A percentile compares a stretch with the other conserved stretches of the same genome.
Evolutionary conservation across 2,797 vertebrate genomes (phyloP).

Genomic region (Malurus splendens): DNA sequence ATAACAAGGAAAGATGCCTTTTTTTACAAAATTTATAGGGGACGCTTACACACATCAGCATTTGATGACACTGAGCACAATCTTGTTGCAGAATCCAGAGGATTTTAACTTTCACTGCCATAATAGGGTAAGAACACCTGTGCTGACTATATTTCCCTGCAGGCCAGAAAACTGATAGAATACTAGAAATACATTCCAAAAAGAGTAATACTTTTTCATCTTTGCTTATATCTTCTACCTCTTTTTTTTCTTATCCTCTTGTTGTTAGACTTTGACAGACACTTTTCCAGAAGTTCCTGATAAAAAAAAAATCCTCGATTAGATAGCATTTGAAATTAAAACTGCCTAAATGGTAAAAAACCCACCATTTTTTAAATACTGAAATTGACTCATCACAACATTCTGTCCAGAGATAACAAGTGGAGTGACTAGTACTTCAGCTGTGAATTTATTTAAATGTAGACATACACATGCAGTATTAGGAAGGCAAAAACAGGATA

Average conservation of each 20-base stretch:
- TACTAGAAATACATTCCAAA: neutral
- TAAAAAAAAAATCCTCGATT: neutral
- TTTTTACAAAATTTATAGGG: neutral
- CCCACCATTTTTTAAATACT: neutral
- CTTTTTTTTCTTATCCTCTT: neutral
- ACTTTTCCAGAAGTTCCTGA: neutral
- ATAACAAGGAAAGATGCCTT: neutral
- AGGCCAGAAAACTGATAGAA: neutral
- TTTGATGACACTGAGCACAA: neutral
- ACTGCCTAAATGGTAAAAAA: neutral
- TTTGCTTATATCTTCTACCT: neutral
- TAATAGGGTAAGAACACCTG: neutral
- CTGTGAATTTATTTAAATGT: conserved; percentile 72
- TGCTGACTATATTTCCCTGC: neutral
- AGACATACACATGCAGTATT: conserved; percentile 64
- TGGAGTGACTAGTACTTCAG: conserved; percentile 50
- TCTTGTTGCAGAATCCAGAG: neutral
- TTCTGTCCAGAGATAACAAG: conserved; percentile 58
- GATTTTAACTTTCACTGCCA: neutral
- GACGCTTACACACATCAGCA: neutral
- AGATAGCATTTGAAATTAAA: conserved; percentile 53
- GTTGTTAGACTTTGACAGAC: neutral
- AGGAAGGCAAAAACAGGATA: conserved; percentile 70
- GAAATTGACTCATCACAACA: conserved; percentile 50
- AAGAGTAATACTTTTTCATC: neutral